A percentile compares a stretch with the other conserved stretches of the same genome.
Conservation (phyloP, 2,888 invertebrate species). For the Amphipyra tragopoginis region DNA sequence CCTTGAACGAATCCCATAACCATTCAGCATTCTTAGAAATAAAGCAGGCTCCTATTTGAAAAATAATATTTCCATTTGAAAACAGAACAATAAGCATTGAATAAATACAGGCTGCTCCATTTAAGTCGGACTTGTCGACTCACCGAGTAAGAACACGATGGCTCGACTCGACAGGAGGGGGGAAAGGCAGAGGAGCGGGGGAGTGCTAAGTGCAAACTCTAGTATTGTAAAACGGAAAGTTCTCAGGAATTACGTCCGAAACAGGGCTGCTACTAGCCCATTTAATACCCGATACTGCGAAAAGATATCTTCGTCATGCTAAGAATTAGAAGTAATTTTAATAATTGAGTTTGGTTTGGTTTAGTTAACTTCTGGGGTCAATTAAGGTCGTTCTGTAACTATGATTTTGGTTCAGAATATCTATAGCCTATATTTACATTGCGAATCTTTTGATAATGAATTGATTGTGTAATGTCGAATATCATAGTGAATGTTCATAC, state of each 20-base stretch:
- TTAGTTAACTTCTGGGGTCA: slow-evolving; percentile 23
- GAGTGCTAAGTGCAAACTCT: slow-evolving; percentile 75
- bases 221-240: slow-evolving; percentile 68
- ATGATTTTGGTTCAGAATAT: slow-evolving; percentile 13
- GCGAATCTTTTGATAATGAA: not conserved
- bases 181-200: slow-evolving; percentile 26
- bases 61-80: slow-evolving; percentile 27
- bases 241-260: slow-evolving; percentile 54
- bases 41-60: not conserved
- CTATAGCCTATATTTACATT: slow-evolving; percentile 8
- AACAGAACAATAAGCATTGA: slow-evolving; percentile 31
- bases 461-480: not conserved
- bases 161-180: slow-evolving; percentile 30
- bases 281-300: slow-evolving; percentile 34
- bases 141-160: slow-evolving; percentile 40
- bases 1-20: too few relatives aligned
- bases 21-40: not conserved
- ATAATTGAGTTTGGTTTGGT: slow-evolving; percentile 31
- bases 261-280: slow-evolving; percentile 33
- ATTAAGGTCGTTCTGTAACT: slow-evolving; percentile 19
- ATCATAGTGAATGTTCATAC: not conserved
- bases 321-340: slow-evolving; percentile 32
- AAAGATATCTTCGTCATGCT: slow-evolving; percentile 16
- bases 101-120: slow-evolving; percentile 51
- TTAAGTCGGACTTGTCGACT: slow-evolving; percentile 50